Evolutionary conservation across 2,797 vertebrate species (phyloP), one percentile per base, ranked within the genome.

Genomic region (Epinephelus awoara): DNA sequence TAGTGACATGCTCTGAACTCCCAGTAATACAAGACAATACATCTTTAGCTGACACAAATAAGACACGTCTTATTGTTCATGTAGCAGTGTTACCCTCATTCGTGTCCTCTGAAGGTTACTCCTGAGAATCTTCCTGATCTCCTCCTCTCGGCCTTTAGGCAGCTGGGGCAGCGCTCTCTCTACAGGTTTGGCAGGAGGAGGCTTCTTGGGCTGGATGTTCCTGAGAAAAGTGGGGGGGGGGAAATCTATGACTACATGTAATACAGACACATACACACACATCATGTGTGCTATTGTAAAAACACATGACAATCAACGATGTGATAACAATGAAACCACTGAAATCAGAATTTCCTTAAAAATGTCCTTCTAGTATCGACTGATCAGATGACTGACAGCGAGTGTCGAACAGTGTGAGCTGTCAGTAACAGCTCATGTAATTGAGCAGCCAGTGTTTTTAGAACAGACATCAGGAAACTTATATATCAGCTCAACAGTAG

Each of bases 101-200:
- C 98, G 96, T 52, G 98, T 99, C 90, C 92, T 98, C 94, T 99
- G 98, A 51, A 99, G 95, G 93, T 99, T 99, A 55, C 83, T 96
- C 75, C 98, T 95, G 29, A 99, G 95, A 85, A 99, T 99, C 70
- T 98, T 98, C 54, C 97, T 94, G 89, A 99, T 99, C 95, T 99
- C 98, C 80, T 99, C 97, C 92, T 99, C 98, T 70, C 98, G 95
- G 83, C 96, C 95, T 91, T 97, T 98, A 23, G 97, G 95, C 70
- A 99, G 91, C 64, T 97, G 95, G 0, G 97, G 96, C 59, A 98
- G 86, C 49, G 92, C 94, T 8, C 96, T 94, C 1, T 97, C 96
- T 0, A 5, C 29, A 6, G 67, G 2, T 67, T 89, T 87, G 55
- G 66, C 10, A 23, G 91, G 8, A 40, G 91, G 42, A 0, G 93